Percentiles rank a stretch among this genome's conserved stretches.
Conservation (phyloP, 2,797 vertebrate species). For the Hippopotamyrus pictus region DNA sequence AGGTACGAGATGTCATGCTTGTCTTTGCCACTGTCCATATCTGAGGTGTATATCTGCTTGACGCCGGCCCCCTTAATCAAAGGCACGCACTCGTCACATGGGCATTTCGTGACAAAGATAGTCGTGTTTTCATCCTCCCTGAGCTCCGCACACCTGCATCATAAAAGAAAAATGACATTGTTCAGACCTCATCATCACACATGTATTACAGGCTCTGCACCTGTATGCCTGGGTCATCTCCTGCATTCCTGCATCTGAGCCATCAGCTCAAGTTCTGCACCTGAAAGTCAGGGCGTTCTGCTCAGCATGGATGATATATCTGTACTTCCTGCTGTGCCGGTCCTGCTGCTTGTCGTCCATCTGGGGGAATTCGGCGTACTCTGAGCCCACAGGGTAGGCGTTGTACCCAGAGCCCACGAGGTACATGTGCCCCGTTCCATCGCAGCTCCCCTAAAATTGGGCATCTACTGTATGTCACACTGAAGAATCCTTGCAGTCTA, state of each 20-base stretch:
- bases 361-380: constrained; percentile 87
- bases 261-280: constrained; percentile 46
- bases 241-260: background rate
- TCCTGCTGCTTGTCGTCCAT: constrained; percentile 90
- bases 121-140: constrained; percentile 74
- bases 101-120: constrained; percentile 93
- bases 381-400: constrained; percentile 83
- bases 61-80: constrained; percentile 85
- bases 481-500: background rate
- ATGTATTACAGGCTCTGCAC: background rate
- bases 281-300: constrained; percentile 94
- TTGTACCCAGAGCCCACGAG: constrained; percentile 91
- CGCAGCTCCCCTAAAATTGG: constrained; percentile 63
- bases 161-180: constrained; percentile 9
- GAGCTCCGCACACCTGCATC: constrained; percentile 73
- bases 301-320: constrained; percentile 89
- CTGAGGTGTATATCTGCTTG: constrained; percentile 84
- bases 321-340: constrained; percentile 81
- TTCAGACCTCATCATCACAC: background rate
- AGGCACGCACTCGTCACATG: constrained; percentile 89
- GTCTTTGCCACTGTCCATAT: constrained; percentile 80
- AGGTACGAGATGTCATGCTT: constrained; percentile 92
- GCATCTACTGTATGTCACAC: background rate
- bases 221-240: background rate
- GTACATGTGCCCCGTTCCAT: constrained; percentile 73